Evolutionary conservation across 2,113 vertebrate genomes (phyloP), one percentile per base, ranked within the genome.

Genomic region (Etia nguti): DNA sequence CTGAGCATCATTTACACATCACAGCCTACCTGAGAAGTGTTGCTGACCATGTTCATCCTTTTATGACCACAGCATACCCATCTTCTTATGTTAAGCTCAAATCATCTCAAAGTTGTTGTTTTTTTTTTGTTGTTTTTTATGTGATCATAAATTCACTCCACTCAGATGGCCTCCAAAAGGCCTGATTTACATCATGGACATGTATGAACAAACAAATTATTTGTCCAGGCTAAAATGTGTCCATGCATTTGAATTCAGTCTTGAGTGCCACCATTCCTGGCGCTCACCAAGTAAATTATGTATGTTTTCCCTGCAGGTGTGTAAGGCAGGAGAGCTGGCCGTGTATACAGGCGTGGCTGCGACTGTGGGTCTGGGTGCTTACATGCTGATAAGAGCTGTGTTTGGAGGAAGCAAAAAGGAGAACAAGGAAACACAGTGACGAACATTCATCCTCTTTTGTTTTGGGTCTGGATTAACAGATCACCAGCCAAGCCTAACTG

Each of bases 401-500:
- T 87, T 83, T 10, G 48, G 86, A 79, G 11, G 86, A 36, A 79
- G 26, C 10, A 87, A 83, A 20, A 83, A 65, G 4, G 26, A 87
- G 46, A 13, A 65, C 9, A 34, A 83, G 24, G 22, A 77, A 48
- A 52, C 0, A 2, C 18, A 87, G 56, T 83, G 70, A 96, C 48
- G 8, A 13, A 18, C 6, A 22, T 80, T 68, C 6, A 0, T 5
- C 6, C 9, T 65, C 9, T 4, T n/a, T 38, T 57, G 10, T 60
- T 62, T 12, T 13, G 11, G 9, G 20, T n/a, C 36, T 83, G 88
- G 36, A 91, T 81, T 59, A 83, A 80, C 55, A 54, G 9, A 79
- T 83, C 87, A 86, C 82, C 84, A 88, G 79, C 79, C 83, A 70
- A 89, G 73, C 52, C 70, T 88, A 82, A 84, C 36, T 38, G 5